These are phyloP conservation scores for Pararge aegeria DNA, from an alignment of 1,140 invertebrate genomes.

Conservation along the genomic window DNA sequence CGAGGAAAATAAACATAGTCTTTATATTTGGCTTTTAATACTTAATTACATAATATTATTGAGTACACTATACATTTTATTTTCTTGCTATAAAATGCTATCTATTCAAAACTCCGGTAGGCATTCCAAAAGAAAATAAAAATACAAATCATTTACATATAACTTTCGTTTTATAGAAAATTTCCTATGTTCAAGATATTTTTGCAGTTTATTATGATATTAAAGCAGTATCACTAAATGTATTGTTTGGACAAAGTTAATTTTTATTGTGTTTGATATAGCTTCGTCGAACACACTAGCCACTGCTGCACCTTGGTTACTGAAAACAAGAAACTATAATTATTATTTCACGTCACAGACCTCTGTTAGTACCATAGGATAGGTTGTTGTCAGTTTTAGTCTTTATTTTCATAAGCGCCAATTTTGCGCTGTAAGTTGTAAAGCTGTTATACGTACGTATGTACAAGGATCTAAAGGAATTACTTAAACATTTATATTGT, in stretches of 20 bases:
- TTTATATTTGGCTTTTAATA: slow-evolving; percentile 76
- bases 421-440: too few relatives aligned
- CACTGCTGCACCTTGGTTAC: slow-evolving; percentile 60
- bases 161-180: slow-evolving; percentile 77
- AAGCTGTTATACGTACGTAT: too few relatives aligned
- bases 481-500: too few relatives aligned
- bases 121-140: slow-evolving; percentile 72
- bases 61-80: slow-evolving; percentile 77
- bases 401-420: too few relatives aligned
- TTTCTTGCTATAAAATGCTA: slow-evolving; percentile 78
- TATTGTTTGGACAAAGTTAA: slow-evolving; percentile 75
- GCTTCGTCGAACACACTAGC: slow-evolving; percentile 46
- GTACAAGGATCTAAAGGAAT: too few relatives aligned
- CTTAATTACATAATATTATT: slow-evolving; percentile 74
- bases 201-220: slow-evolving; percentile 76
- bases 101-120: slow-evolving; percentile 76
- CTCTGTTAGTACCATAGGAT: too few relatives aligned
- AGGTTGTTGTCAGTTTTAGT: too few relatives aligned
- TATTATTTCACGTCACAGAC: slow-evolving; percentile 61
- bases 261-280: slow-evolving; percentile 66
- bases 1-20: slow-evolving; percentile 41
- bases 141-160: slow-evolving; percentile 70
- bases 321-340: slow-evolving; percentile 45
- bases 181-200: slow-evolving; percentile 74
- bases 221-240: slow-evolving; percentile 78